These are phyloP conservation scores for Lanistes nyassanus DNA, from an alignment of 1,140 invertebrate genomes.

Conservation along the genomic window DNA sequence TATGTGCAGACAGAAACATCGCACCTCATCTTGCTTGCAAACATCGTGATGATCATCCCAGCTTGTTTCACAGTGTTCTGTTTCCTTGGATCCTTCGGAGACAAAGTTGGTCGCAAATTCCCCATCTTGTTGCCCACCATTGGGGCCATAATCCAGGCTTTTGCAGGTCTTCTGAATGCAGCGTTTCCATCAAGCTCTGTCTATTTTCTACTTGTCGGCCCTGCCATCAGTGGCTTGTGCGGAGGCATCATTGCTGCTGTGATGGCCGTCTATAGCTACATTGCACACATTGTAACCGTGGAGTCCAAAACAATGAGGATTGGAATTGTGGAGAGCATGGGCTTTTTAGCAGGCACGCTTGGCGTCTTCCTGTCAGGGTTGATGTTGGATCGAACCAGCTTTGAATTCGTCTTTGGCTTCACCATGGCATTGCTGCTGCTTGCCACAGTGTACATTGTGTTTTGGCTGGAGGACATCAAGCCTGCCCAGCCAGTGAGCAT, in stretches of 20 bases:
- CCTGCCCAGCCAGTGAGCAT: not conserved
- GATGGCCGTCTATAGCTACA: slow-evolving; percentile 90
- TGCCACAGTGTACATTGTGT: slow-evolving; percentile 63
- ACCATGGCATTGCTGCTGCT: slow-evolving; percentile 54
- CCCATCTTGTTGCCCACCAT: slow-evolving; percentile 85
- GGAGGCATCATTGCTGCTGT: slow-evolving; percentile 89
- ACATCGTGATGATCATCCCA: slow-evolving; percentile 63
- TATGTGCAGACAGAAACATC: slow-evolving; percentile 63
- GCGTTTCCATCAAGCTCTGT: slow-evolving; percentile 60
- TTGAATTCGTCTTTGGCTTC: slow-evolving; percentile 59
- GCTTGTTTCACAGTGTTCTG: slow-evolving; percentile 64
- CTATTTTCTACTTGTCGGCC: slow-evolving; percentile 63
- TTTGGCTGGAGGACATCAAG: slow-evolving; percentile 56
- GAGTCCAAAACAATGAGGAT: slow-evolving; percentile 84
- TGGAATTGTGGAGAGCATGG: slow-evolving; percentile 79
- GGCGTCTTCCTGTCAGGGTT: slow-evolving; percentile 66
- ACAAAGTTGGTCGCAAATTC: slow-evolving; percentile 81
- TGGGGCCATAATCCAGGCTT: slow-evolving; percentile 80
- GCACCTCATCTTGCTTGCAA: slow-evolving; percentile 64
- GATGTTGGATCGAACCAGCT: slow-evolving; percentile 61
- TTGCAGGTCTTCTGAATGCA: slow-evolving; percentile 82
- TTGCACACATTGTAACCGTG: slow-evolving; percentile 84
- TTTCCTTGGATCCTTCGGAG: slow-evolving; percentile 75
- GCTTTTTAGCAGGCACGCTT: slow-evolving; percentile 67
- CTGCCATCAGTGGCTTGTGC: slow-evolving; percentile 71